Evolutionary conservation across 2,797 vertebrate genomes (phyloP), one percentile per base, ranked within the genome.

Genomic region (Yasuhikotakia modesta): DNA sequence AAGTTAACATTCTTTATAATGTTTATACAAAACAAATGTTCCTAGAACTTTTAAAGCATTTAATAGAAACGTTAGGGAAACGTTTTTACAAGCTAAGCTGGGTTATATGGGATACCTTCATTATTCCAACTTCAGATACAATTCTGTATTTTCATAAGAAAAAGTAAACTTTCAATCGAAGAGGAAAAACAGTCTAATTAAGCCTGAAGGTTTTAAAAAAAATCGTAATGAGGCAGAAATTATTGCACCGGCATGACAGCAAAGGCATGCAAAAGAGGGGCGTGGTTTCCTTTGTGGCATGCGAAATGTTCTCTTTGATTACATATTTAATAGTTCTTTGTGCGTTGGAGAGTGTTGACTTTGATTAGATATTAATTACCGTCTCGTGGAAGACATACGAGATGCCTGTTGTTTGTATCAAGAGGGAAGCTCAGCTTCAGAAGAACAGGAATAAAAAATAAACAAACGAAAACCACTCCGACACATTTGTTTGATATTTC

Each of bases 351-450:
- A 89, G 85, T 81, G 76, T 85, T 87, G 88, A 89, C 92, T 94
- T 94, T 94, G 92, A 94, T 94, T 92, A 94, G 91, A 92, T 94
- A 94, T 94, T 94, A 94, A 94, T 94, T 93, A 92, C 91, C 79
- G 90, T 94, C 90, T 92, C 92, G 90, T 88, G 89, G 89, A 91
- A 90, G 90, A 90, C 91, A 65, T 70, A 86, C 78, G 76, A 79
- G 80, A 75, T 32, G 78, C 79, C 65, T 79, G 87, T 86, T 89
- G 88, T 78, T 85, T 77, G 90, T 87, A 91, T 92, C 91, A 90
- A 84, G 92, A 92, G 92, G 89, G 85, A 86, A 87, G 81, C 27
- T 50, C 70, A 24, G 43, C 76, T 79, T 86, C 78, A 82, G 86
- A 87, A 81, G 84, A 69, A 63, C 70, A 85, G 83, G 85, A 85